A percentile compares a stretch with the other conserved stretches of the same genome.
These are phyloP conservation scores for Acinonyx jubatus DNA, from an alignment of 2,113 vertebrate species.

Conservation along the genomic window DNA sequence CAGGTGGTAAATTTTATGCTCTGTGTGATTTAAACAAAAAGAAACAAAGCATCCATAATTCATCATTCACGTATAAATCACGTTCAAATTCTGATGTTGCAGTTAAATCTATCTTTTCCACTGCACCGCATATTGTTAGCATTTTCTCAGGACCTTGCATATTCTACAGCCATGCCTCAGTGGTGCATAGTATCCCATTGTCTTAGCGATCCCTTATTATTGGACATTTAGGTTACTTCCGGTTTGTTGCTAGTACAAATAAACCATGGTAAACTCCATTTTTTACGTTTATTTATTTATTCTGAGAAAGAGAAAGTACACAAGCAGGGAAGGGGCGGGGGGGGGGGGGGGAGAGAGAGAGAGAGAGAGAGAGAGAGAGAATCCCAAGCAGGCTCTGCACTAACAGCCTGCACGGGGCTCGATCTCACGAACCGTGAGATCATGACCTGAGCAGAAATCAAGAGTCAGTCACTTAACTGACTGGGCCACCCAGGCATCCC, in stretches of 20 bases:
- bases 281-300: background rate
- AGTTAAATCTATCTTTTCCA: background rate
- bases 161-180: background rate
- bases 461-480: no score
- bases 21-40: background rate
- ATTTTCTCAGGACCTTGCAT: background rate
- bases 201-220: background rate
- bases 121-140: background rate
- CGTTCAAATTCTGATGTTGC: background rate
- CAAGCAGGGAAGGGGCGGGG: no score
- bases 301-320: no score
- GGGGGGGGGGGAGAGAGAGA: no score
- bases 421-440: no score
- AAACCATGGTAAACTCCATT: background rate
- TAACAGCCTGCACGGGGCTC: no score
- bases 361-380: no score
- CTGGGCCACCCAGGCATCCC: no score
- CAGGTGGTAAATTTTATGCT: background rate
- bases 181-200: background rate
- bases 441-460: no score
- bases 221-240: background rate
- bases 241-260: background rate
- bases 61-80: background rate
- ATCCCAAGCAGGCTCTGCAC: no score
- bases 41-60: background rate